Conservation (phyloP, 2,797 vertebrate genomes). For the Diplodus sargus region DNA sequence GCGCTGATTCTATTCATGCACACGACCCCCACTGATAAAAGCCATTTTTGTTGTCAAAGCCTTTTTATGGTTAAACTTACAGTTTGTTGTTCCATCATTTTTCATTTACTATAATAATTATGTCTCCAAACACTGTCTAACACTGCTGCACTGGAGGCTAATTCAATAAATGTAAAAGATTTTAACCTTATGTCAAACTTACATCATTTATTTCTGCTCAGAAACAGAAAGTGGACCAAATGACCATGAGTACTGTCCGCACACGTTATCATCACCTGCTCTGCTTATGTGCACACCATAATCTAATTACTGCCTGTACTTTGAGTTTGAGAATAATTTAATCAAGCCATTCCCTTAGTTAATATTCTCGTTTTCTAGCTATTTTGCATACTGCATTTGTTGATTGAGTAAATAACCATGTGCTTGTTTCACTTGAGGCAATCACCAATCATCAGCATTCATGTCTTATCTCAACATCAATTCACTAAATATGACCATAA, state of each 20-base stretch:
- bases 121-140: not conserved
- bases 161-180: not conserved
- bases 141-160: not conserved
- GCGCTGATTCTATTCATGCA: not conserved
- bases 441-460: slow-evolving; percentile 52
- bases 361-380: slow-evolving; percentile 24
- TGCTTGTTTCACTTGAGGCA: slow-evolving; percentile 33
- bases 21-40: slow-evolving; percentile 2
- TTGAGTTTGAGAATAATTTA: slow-evolving; percentile 39
- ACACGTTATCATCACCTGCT: slow-evolving; percentile 3
- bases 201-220: not conserved
- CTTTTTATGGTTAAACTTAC: not conserved
- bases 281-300: slow-evolving; percentile 2
- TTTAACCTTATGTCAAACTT: not conserved
- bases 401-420: slow-evolving; percentile 42
- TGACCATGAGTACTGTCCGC: not conserved
- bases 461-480: slow-evolving; percentile 31
- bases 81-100: not conserved
- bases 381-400: slow-evolving; percentile 44
- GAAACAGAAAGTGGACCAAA: not conserved
- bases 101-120: not conserved
- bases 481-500: slow-evolving; percentile 44
- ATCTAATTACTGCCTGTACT: slow-evolving; percentile 45
- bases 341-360: slow-evolving; percentile 34
- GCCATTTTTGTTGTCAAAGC: not conserved